A percentile compares a stretch with the other conserved stretches of the same genome.
Evolutionary conservation across 2,888 invertebrate species (phyloP).

Genomic region (Drepanosiphum platanoidis): DNA sequence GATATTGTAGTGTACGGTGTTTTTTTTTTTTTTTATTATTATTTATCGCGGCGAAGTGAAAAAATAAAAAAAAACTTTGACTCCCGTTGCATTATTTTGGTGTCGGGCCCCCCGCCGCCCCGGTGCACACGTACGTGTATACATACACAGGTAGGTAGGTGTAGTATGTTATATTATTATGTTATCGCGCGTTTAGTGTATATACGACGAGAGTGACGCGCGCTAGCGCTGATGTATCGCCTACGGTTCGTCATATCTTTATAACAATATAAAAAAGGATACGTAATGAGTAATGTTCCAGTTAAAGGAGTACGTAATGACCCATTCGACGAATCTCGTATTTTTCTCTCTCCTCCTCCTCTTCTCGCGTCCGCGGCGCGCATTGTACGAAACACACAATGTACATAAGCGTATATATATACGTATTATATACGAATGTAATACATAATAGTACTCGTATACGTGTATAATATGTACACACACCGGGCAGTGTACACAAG

Average conservation of each 20-base stretch:
- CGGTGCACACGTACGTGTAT: background rate
- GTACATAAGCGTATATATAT: background rate
- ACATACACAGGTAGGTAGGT: too few species aligned
- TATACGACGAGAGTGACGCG: slow-evolving; percentile 16
- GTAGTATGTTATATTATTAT: too few species aligned
- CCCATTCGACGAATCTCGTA: slow-evolving; percentile 54
- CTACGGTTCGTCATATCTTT: slow-evolving; percentile 52
- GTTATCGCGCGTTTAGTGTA: background rate
- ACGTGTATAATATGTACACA: background rate
- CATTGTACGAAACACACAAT: background rate
- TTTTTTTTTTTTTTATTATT: slow-evolving; percentile 22
- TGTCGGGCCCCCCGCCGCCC: slow-evolving; percentile 48
- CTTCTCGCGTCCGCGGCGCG: background rate
- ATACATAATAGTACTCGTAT: background rate
- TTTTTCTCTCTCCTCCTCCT: background rate
- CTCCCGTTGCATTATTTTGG: slow-evolving; percentile 58
- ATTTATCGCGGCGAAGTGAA: slow-evolving; percentile 36
- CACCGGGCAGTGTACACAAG: background rate
- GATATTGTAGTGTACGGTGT: slow-evolving; percentile 15
- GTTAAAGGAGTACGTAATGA: slow-evolving; percentile 60
- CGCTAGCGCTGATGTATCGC: slow-evolving; percentile 45
- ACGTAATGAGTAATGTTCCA: slow-evolving; percentile 60
- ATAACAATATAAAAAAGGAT: slow-evolving; percentile 45
- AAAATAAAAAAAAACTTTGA: slow-evolving; percentile 41
- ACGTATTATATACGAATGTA: background rate